Base-by-base conservation (phyloP, 1,140 invertebrate species). In the Zaprionus gabonicus region DNA sequence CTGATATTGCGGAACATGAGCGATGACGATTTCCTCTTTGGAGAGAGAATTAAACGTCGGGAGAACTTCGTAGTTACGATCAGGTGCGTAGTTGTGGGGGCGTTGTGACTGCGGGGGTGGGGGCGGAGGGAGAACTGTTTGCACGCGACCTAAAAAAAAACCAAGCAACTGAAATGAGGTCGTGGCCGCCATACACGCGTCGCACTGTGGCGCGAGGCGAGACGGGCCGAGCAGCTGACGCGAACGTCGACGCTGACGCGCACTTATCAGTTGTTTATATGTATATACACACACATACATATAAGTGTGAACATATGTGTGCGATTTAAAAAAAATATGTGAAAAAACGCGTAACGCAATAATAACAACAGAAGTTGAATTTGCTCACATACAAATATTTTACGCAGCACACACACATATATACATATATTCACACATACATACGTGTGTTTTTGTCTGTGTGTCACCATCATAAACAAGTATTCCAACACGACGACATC, bases 101-200 rank as follows among this genome's bases (percentile, higher is more conserved):
- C 13, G 71, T 46, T 46, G 15, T 25, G 36, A 49, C 17, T 34
- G 10, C 7, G 65, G 23, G 34, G 41, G 36, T n/a, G 56, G 28
- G 25, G 66, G 56, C 1, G 2, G 23, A 23, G 23, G 23, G 0
- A 2, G 38, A 69, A 68, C 71, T 69, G 75, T 79, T 87, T 87
- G 75, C 80, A 88, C 84, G 83, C 83, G 84, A 86, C 83, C 83
- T 88, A 86, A 88, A 87, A 86, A 82, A 87, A 82, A 51, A 51
- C 72, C 87, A 77, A 67, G 25, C 55, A 86, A 69, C 64, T 67
- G 55, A 86, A 86, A 72, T 83, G 73, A 72, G 84, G 84, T 81
- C 83, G 84, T 69, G 84, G 84, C 74, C 80, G 67, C 73, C 71
- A 71, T 80, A 82, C 82, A 67, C 79, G 78, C 36, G 58, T 60